These are phyloP conservation scores for Agrochola lota DNA, from an alignment of 2,888 invertebrate species.

Conservation along the genomic window DNA sequence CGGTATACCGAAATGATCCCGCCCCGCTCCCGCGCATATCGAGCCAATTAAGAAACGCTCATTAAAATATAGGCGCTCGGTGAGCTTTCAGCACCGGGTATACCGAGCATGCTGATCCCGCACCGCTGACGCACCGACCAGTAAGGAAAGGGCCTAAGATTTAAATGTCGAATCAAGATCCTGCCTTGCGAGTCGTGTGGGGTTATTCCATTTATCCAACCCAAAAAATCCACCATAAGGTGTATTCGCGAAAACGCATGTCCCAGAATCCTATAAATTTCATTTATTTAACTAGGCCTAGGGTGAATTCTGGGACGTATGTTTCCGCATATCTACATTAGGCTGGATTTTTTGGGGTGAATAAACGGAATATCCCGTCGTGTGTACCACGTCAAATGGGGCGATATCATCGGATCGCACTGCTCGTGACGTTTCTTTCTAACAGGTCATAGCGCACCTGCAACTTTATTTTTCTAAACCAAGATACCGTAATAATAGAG, in stretches of 20 bases:
- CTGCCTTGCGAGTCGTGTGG: neutral
- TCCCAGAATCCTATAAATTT: neutral
- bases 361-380: neutral
- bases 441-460: conserved; percentile 9
- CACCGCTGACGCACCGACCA: too few relatives aligned
- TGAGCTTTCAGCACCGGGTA: too few relatives aligned
- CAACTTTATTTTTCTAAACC: neutral
- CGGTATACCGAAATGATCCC: too few relatives aligned
- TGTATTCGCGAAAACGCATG: neutral
- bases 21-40: too few relatives aligned
- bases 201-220: too few relatives aligned
- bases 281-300: neutral
- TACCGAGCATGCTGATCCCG: too few relatives aligned
- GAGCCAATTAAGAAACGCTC: too few relatives aligned
- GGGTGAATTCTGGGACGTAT: neutral
- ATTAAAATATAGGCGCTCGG: too few relatives aligned
- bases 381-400: conserved; percentile 28
- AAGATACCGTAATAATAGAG: neutral
- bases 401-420: conserved; percentile 20
- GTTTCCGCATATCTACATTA: too few relatives aligned
- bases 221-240: too few relatives aligned
- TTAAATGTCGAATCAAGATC: conserved; percentile 4
- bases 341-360: neutral
- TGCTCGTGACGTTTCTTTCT: conserved; percentile 30
- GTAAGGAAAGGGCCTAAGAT: too few relatives aligned